Base-by-base conservation (phyloP, 2,797 vertebrate species). In the Sitta carolinensis region DNA sequence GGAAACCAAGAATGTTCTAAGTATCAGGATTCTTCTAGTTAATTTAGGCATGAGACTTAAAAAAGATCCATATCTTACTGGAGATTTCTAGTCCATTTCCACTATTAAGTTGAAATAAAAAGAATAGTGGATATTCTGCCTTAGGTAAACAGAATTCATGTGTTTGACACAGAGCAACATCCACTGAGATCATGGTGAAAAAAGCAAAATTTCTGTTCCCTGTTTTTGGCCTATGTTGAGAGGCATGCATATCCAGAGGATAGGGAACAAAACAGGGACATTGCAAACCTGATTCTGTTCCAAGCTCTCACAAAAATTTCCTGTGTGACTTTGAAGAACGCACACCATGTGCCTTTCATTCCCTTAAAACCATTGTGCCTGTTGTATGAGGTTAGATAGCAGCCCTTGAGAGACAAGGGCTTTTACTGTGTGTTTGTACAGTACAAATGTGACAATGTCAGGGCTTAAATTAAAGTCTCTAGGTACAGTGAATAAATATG, bases 131-230 rank as follows among this genome's bases (percentile, higher is more conserved):
- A 13, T 48, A 69, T 5, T 81, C 23, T 67, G 25, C 32, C 52
- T 58, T 1, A 3, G n/a, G 21, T 10, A 91, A 77, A 72, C 4
- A 7, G 12, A 48, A 83, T 87, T 38, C 2, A 1, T 17, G 25
- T 22, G 32, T 87, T 82, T 61, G 29, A 69, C 42, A 69, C 7
- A 47, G 74, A 88, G 17, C 8, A 78, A 67, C 7, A 68, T 27
- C 47, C 18, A 36, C 25, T 55, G 51, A 70, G 7, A 69, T 80
- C 4, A 19, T 13, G 5, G 16, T 38, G 23, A 62, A 77, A 73
- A 36, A 9, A 0, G 0, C 18, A 55, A 38, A 0, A 15, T 47
- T 25, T 26, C 15, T 81, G 22, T 69, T 72, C 23, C 8, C 21
- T 59, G 18, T 8, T 87, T 92, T 66, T 89, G n/a, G 54, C 19